Evolutionary conservation across 2,113 vertebrate species (phyloP).

Genomic region (Isurus oxyrinchus): DNA sequence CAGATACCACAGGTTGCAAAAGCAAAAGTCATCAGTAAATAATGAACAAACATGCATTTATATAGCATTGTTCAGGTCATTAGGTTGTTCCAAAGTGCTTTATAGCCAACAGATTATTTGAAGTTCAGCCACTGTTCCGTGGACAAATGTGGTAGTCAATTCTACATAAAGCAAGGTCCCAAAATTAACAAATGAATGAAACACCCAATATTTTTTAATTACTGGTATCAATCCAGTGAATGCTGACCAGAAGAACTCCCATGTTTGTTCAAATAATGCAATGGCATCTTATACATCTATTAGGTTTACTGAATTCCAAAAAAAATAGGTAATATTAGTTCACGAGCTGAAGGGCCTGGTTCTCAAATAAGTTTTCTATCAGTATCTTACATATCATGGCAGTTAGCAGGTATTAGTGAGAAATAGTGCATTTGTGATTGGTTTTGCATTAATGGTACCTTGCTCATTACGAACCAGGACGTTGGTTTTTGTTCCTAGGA

Average conservation of each 20-base stretch:
- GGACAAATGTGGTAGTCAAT: neutral
- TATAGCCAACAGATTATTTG: neutral
- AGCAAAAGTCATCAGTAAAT: neutral
- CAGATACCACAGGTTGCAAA: neutral
- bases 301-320: neutral
- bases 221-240: no score
- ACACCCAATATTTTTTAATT: neutral
- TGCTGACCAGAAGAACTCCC: neutral
- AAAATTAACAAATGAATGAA: neutral
- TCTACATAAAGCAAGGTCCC: neutral
- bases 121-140: neutral
- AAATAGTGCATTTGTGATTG: neutral
- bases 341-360: neutral
- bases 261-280: neutral
- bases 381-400: neutral
- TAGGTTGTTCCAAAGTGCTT: neutral
- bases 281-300: neutral
- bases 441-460: constrained; percentile 35
- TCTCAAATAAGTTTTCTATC: neutral
- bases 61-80: neutral
- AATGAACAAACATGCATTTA: neutral
- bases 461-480: constrained; percentile 40
- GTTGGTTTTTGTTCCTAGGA: constrained; percentile 39
- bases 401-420: neutral
- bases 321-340: neutral